A percentile compares a stretch with the other conserved stretches of the same genome.
Conservation (phyloP, 92 coral and sea anemone genomes). For the Actinernus sp. region DNA sequence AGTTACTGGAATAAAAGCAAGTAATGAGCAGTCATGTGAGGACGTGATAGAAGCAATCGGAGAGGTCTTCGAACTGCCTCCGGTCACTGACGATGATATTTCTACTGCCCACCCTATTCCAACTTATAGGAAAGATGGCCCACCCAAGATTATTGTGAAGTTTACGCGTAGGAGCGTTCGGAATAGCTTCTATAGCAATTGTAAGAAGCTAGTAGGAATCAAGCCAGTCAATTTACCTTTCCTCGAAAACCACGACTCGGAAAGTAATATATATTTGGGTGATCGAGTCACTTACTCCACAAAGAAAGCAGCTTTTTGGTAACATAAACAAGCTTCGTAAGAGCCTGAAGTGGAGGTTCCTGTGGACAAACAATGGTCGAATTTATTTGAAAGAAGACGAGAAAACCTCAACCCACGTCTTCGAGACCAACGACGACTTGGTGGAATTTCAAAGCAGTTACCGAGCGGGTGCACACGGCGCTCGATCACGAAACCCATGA, state of each 20-base stretch:
- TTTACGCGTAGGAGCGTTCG: no score
- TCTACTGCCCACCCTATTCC: slow-evolving; percentile 21
- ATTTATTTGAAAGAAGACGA: no score
- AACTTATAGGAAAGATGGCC: slow-evolving; percentile 1
- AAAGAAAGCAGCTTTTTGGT: slow-evolving; percentile 19
- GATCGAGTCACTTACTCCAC: slow-evolving; percentile 33
- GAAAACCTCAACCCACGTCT: no score
- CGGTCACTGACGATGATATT: slow-evolving; percentile 15
- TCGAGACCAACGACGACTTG: no score
- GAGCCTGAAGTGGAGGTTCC: slow-evolving; percentile 14
- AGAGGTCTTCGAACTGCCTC: slow-evolving; percentile 18
- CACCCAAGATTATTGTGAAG: slow-evolving; percentile 29
- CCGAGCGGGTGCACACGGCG: no score
- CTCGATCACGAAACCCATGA: no score
- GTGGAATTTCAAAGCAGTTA: no score
- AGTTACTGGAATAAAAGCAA: no score
- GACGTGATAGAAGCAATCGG: slow-evolving; percentile 29
- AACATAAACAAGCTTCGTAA: slow-evolving; percentile 8
- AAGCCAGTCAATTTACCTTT: slow-evolving; percentile 4
- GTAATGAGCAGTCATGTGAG: no score
- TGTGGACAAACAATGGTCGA: no score
- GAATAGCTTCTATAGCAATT: slow-evolving; percentile 16
- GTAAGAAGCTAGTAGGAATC: slow-evolving; percentile 8
- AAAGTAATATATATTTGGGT: no score
- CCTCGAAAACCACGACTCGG: no score